Evolutionary conservation across 2,113 vertebrate species (phyloP).

Genomic region (Perccottus glenii): DNA sequence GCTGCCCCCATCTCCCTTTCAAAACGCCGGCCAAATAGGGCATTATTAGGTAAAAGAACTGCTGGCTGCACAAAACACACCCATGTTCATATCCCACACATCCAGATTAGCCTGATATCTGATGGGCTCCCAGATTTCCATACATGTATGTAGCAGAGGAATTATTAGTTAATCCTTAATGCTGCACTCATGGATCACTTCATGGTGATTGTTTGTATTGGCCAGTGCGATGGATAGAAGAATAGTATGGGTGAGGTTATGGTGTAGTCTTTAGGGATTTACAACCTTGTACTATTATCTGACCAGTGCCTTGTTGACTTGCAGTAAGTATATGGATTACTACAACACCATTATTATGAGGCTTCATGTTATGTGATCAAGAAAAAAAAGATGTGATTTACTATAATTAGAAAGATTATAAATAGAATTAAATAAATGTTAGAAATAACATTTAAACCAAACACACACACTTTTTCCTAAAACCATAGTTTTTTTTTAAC

Average conservation of each 20-base stretch:
- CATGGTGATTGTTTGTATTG: slow-evolving; percentile 27
- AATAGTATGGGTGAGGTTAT: slow-evolving; percentile 24
- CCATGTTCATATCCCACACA: slow-evolving; percentile 36
- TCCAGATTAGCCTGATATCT: slow-evolving; percentile 61
- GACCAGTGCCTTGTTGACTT: slow-evolving; percentile 48
- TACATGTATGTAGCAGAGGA: slow-evolving; percentile 33
- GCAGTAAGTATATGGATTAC: slow-evolving; percentile 31
- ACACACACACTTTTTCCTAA: no score
- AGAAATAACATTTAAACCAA: no score
- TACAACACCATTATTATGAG: slow-evolving; percentile 13
- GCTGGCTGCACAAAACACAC: slow-evolving; percentile 49
- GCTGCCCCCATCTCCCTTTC: slow-evolving; percentile 38
- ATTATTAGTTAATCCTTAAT: slow-evolving; percentile 56
- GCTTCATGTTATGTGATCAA: background rate
- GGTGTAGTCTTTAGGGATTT: slow-evolving; percentile 55
- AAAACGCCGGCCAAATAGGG: slow-evolving; percentile 33
- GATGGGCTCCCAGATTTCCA: slow-evolving; percentile 42
- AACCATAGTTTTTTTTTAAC: no score
- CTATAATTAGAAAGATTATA: no score
- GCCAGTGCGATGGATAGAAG: background rate
- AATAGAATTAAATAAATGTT: no score
- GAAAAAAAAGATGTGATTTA: no score
- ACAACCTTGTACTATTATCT: slow-evolving; percentile 47
- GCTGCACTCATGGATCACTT: slow-evolving; percentile 36
- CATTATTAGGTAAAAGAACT: slow-evolving; percentile 57